These are phyloP conservation scores for Callyntrura sp. DNA, from an alignment of 2,888 invertebrate species.

Conservation along the genomic window DNA sequence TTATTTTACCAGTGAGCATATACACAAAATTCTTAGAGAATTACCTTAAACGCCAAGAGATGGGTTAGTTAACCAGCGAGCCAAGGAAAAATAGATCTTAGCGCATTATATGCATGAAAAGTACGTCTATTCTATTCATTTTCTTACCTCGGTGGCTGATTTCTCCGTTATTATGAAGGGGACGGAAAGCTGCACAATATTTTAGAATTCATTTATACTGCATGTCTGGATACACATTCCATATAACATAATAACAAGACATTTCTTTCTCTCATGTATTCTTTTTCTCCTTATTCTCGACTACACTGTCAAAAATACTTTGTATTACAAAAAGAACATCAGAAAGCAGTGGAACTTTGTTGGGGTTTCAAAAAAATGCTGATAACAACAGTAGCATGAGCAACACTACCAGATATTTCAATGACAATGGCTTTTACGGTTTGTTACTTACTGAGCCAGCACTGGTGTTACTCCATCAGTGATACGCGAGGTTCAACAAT, in stretches of 20 bases:
- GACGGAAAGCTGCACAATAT: constrained; percentile 66
- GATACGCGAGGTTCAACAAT: constrained; percentile 27
- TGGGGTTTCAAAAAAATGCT: constrained; percentile 48
- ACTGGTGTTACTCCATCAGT: constrained; percentile 17
- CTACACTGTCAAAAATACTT: constrained; percentile 55
- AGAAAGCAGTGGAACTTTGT: constrained; percentile 36
- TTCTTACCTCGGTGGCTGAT: constrained; percentile 51
- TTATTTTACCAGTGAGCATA: constrained; percentile 46
- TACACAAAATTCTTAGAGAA: constrained; percentile 65
- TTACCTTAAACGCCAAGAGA: constrained; percentile 66
- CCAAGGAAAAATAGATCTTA: constrained; percentile 71
- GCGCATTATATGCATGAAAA: constrained; percentile 72
- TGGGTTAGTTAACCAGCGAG: constrained; percentile 62
- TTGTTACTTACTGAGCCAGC: constrained; percentile 31
- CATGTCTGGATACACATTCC: constrained; percentile 65
- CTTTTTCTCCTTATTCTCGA: constrained; percentile 24
- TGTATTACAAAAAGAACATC: constrained; percentile 41
- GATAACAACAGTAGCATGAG: constrained; percentile 17
- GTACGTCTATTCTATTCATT: constrained; percentile 65
- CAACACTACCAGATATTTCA: constrained; percentile 44
- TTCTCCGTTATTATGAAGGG: constrained; percentile 61
- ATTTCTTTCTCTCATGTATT: constrained; percentile 29
- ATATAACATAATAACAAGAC: constrained; percentile 33
- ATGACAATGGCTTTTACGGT: constrained; percentile 51
- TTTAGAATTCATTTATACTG: constrained; percentile 71